Percentiles rank a stretch among this genome's conserved stretches.
phyloP scores from a whole-genome alignment of 2,113 vertebrate species.

The Oostethus manadensis region DNA sequence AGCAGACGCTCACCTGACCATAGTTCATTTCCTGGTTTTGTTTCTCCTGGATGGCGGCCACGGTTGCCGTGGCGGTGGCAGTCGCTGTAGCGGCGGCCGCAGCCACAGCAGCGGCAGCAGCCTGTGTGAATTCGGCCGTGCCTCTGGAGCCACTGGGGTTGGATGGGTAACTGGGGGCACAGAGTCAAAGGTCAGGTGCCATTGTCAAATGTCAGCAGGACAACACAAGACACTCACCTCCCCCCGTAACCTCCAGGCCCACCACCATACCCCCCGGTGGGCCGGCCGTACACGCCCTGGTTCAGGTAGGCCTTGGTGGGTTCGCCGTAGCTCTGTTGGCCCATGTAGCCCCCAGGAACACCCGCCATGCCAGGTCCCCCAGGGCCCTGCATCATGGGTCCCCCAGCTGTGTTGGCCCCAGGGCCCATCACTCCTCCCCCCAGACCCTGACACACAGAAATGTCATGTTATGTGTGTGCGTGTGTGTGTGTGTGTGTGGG shows the following conservation, averaged over 20 bases:
- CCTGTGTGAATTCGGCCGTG: slow-evolving; percentile 80
- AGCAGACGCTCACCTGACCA: slow-evolving; percentile 69
- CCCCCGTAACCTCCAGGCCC: slow-evolving; percentile 72
- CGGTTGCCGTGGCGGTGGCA: slow-evolving; percentile 83
- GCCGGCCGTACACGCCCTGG: slow-evolving; percentile 78
- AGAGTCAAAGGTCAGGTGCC: neutral
- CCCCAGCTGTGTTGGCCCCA: slow-evolving; percentile 73
- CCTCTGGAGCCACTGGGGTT: slow-evolving; percentile 72
- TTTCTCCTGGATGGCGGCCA: slow-evolving; percentile 88
- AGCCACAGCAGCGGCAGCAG: slow-evolving; percentile 79
- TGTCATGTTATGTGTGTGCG: neutral
- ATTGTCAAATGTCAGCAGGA: neutral
- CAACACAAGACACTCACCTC: slow-evolving; percentile 63
- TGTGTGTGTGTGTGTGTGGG: neutral
- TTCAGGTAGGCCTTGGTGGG: slow-evolving; percentile 81
- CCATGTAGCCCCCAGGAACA: slow-evolving; percentile 73
- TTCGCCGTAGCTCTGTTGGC: slow-evolving; percentile 81
- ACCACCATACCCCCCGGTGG: slow-evolving; percentile 64
- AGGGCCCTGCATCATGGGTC: slow-evolving; percentile 79
- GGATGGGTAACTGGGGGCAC: slow-evolving; percentile 69
- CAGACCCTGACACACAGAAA: slow-evolving; percentile 72
- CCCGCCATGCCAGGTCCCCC: slow-evolving; percentile 76
- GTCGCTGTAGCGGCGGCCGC: slow-evolving; percentile 85
- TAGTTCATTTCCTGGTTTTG: slow-evolving; percentile 90
- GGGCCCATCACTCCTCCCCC: slow-evolving; percentile 84